Percentiles rank a stretch among this genome's conserved stretches.
Conservation (phyloP, 2,888 invertebrate species). For the Cryptophagus acutangulus region DNA sequence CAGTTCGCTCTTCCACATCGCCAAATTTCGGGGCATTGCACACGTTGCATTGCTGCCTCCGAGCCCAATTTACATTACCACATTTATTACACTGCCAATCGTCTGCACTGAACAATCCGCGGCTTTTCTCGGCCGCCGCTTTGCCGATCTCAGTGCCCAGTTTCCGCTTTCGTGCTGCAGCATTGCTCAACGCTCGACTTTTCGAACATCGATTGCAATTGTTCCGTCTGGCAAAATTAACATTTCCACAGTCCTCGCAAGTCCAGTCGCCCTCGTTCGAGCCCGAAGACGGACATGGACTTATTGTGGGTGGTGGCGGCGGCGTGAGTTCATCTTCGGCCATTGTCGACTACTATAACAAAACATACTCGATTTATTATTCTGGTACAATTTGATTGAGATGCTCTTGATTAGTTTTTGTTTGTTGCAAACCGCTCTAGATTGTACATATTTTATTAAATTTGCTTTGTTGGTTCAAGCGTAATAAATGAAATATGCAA, state of each 20-base stretch:
- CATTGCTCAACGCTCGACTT: slow-evolving; percentile 35
- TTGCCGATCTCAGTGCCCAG: slow-evolving; percentile 96
- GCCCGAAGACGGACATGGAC: slow-evolving; percentile 26
- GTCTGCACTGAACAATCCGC: slow-evolving; percentile 93
- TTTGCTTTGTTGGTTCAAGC: too few species aligned
- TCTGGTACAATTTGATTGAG: too few species aligned
- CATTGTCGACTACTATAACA: slow-evolving; percentile 24
- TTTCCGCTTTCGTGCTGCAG: slow-evolving; percentile 66
- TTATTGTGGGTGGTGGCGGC: slow-evolving; percentile 39
- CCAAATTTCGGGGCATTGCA: slow-evolving; percentile 98
- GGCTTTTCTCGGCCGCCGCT: slow-evolving; percentile 95
- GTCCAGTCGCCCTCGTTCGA: slow-evolving; percentile 58
- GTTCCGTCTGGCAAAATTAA: slow-evolving; percentile 87
- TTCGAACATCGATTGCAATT: slow-evolving; percentile 91
- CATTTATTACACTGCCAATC: slow-evolving; percentile 99
- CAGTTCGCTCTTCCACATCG: slow-evolving; percentile 78
- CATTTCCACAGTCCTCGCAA: slow-evolving; percentile 79
- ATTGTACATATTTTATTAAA: too few species aligned
- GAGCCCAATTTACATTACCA: slow-evolving; percentile 99
- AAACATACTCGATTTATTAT: background rate
- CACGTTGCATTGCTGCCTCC: slow-evolving; percentile 93
- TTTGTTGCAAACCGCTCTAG: too few species aligned
- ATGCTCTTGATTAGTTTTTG: too few species aligned
- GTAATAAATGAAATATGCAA: too few species aligned
- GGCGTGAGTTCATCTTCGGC: slow-evolving; percentile 41